Percentiles rank a stretch among this genome's conserved stretches.
Evolutionary conservation across 1,140 invertebrate genomes (phyloP).

Genomic region (Arctopsyche grandis): DNA sequence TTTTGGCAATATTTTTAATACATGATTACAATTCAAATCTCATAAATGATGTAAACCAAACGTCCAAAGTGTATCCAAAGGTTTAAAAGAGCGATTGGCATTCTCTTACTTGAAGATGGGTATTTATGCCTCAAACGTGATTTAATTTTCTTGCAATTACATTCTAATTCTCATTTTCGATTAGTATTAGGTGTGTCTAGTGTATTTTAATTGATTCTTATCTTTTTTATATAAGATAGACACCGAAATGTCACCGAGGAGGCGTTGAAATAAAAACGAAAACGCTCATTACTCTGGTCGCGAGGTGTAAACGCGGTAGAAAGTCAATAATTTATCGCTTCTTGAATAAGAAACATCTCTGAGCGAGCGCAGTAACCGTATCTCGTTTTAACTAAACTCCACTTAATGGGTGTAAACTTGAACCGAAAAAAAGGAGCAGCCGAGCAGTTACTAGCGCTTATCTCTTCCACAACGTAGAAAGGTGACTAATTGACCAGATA

Average conservation of each 20-base stretch:
- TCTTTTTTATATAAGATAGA: too few species aligned
- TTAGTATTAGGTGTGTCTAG: too few species aligned
- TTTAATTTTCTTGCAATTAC: too few species aligned
- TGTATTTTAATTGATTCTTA: too few species aligned
- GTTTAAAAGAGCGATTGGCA: too few species aligned
- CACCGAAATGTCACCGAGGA: not conserved
- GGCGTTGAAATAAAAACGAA: not conserved
- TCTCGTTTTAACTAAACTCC: constrained; percentile 19
- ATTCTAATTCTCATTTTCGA: too few species aligned
- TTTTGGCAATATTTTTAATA: too few species aligned
- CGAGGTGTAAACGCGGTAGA: not conserved
- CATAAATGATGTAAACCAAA: too few species aligned
- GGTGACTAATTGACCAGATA: constrained; percentile 32
- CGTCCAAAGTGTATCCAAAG: too few species aligned
- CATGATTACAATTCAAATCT: too few species aligned
- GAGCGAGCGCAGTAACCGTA: not conserved
- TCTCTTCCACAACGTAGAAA: constrained; percentile 30
- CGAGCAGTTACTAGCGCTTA: not conserved
- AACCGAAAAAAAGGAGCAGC: not conserved
- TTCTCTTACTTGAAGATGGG: too few species aligned
- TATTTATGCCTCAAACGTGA: too few species aligned
- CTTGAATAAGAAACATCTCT: not conserved
- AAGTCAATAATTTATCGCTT: not conserved
- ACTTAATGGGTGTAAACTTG: constrained; percentile 18
- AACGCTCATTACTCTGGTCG: not conserved